These are phyloP conservation scores for Chroicocephalus ridibundus DNA, from an alignment of 2,113 vertebrate genomes.

Conservation along the genomic window DNA sequence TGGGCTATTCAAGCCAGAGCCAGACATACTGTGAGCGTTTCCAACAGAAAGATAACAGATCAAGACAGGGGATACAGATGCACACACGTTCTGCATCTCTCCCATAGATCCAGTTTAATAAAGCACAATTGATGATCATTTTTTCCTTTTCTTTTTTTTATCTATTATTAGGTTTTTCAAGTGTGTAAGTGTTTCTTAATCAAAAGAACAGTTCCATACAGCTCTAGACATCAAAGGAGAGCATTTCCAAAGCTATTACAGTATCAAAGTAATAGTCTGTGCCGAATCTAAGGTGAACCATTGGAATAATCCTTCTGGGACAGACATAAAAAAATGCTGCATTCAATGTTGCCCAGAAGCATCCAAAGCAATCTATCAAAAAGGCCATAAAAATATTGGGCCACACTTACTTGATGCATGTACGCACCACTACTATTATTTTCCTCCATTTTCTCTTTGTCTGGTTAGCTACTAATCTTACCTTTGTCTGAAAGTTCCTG, in stretches of 20 bases:
- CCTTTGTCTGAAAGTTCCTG: slow-evolving; percentile 45
- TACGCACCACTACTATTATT: slow-evolving; percentile 55
- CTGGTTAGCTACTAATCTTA: slow-evolving; percentile 53
- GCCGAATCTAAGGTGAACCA: slow-evolving; percentile 73
- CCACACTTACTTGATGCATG: slow-evolving; percentile 38
- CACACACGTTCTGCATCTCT: slow-evolving; percentile 44
- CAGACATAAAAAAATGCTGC: slow-evolving; percentile 66
- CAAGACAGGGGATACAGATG: slow-evolving; percentile 32
- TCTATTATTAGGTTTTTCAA: slow-evolving; percentile 72
- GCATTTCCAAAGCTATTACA: slow-evolving; percentile 73
- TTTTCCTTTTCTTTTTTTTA: neutral
- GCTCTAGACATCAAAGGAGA: slow-evolving; percentile 71
- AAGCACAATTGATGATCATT: slow-evolving; percentile 53
- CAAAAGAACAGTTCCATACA: slow-evolving; percentile 71
- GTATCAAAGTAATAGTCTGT: slow-evolving; percentile 75
- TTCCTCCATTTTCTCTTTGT: slow-evolving; percentile 57
- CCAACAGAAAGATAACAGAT: slow-evolving; percentile 54
- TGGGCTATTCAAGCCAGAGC: neutral
- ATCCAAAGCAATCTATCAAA: slow-evolving; percentile 68
- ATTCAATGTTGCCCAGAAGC: slow-evolving; percentile 46
- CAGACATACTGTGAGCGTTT: slow-evolving; percentile 12
- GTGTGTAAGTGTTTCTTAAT: slow-evolving; percentile 68
- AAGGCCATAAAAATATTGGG: slow-evolving; percentile 60
- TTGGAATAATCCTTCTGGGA: slow-evolving; percentile 71
- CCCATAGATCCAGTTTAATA: slow-evolving; percentile 51